phyloP scores from a whole-genome alignment of 2,888 invertebrate species.

The Chouioia cunea region DNA sequence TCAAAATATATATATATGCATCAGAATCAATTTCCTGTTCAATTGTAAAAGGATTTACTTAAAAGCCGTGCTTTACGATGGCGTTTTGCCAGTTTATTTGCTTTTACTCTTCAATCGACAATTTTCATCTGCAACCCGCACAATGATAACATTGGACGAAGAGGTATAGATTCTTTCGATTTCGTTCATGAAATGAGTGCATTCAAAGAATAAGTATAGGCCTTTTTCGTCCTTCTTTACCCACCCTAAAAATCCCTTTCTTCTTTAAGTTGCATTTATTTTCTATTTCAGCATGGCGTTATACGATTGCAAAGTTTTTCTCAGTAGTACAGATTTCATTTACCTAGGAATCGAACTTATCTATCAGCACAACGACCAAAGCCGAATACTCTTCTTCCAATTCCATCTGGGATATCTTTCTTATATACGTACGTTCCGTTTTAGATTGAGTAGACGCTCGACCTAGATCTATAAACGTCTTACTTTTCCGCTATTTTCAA shows the following conservation, averaged over 20 bases:
- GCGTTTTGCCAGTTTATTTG: conserved; percentile 50
- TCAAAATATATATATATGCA: too few relatives aligned
- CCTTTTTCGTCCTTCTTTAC: background rate
- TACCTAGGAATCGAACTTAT: conserved; percentile 46
- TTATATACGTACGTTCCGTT: conserved; percentile 14
- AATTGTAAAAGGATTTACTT: too few relatives aligned
- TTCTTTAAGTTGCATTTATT: conserved; percentile 43
- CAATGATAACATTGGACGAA: conserved; percentile 27
- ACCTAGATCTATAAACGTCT: conserved; percentile 30
- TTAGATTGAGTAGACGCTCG: conserved; percentile 28
- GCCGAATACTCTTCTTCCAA: conserved; percentile 40
- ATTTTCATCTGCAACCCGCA: conserved; percentile 27
- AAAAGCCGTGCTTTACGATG: too few relatives aligned
- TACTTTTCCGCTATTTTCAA: conserved; percentile 37
- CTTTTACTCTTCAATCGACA: conserved; percentile 51
- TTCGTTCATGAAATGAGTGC: conserved; percentile 26
- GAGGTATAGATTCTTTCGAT: conserved; percentile 23
- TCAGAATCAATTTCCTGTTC: too few relatives aligned
- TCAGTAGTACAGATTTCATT: conserved; percentile 38
- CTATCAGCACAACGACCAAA: conserved; percentile 34
- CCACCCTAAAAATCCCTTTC: conserved; percentile 35
- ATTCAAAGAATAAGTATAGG: background rate
- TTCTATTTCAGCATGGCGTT: conserved; percentile 41
- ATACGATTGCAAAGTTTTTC: conserved; percentile 39
- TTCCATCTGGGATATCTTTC: conserved; percentile 18